A percentile compares a stretch with the other conserved stretches of the same genome.
Conservation (phyloP, 2,888 invertebrate species). For the Drosophila vallismaia region DNA sequence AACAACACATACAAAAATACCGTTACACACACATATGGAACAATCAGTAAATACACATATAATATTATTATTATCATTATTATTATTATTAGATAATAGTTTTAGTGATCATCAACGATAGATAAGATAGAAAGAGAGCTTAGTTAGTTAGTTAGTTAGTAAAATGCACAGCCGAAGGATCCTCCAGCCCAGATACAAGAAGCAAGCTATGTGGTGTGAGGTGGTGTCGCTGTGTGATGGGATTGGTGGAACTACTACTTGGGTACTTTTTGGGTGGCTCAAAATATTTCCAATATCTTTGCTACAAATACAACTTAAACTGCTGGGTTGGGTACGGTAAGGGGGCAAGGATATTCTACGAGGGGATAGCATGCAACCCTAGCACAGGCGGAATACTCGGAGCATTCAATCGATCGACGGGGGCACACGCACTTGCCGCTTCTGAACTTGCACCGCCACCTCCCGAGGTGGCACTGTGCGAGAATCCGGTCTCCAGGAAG, state of each 20-base stretch:
- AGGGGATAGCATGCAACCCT: conserved; percentile 39
- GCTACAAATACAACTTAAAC: conserved; percentile 34
- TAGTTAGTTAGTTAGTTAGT: conserved; percentile 31
- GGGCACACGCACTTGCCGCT: conserved; percentile 70
- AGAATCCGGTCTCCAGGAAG: conserved; percentile 62
- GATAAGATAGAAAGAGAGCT: conserved; percentile 31
- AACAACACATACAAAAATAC: conserved; percentile 70
- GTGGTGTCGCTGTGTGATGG: conserved; percentile 58
- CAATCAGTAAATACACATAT: conserved; percentile 69
- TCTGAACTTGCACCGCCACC: conserved; percentile 6
- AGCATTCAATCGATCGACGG: background rate
- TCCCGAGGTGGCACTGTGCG: conserved; percentile 40
- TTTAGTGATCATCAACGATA: conserved; percentile 7
- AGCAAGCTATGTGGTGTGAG: conserved; percentile 65
- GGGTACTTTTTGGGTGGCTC: conserved; percentile 12
- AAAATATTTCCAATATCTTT: conserved; percentile 12
- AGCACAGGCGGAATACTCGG: conserved; percentile 31
- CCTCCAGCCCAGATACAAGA: conserved; percentile 30
- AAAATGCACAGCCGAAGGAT: conserved; percentile 34
- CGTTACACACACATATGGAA: conserved; percentile 67
- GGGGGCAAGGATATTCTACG: conserved; percentile 10
- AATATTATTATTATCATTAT: conserved; percentile 34
- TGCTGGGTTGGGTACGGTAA: background rate
- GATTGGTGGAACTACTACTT: conserved; percentile 2
- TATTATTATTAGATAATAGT: background rate